Conservation (phyloP, 2,888 invertebrate genomes). For the Steinernema hermaphroditum region DNA sequence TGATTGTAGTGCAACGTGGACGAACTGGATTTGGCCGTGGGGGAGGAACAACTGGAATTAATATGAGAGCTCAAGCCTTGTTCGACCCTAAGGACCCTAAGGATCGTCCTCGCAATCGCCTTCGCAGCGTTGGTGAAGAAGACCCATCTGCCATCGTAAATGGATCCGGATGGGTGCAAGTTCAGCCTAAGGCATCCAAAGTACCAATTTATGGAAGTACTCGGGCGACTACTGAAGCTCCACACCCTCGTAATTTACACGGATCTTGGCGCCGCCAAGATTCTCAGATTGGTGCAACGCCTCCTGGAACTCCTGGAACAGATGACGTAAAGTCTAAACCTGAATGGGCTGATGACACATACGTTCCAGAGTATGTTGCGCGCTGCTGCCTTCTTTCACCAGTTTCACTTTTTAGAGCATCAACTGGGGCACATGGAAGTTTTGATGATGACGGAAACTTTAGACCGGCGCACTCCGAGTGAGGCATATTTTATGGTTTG, state of each 20-base stretch:
- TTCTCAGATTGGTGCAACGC: neutral
- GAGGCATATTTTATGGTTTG: too few species aligned
- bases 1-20: constrained; percentile 35
- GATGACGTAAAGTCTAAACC: neutral
- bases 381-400: neutral
- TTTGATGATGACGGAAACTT: constrained; percentile 20
- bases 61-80: constrained; percentile 55
- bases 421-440: neutral
- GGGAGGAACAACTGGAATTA: constrained; percentile 46
- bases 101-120: constrained; percentile 48
- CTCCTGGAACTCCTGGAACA: neutral
- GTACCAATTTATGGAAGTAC: too few species aligned
- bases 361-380: neutral
- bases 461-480: neutral
- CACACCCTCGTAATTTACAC: neutral
- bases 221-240: too few species aligned
- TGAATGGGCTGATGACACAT: neutral
- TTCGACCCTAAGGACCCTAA: constrained; percentile 47
- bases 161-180: constrained; percentile 9
- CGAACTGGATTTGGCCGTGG: constrained; percentile 45
- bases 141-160: neutral
- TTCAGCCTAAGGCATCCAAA: too few species aligned
- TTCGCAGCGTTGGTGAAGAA: constrained; percentile 44
- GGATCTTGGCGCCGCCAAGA: constrained; percentile 1
- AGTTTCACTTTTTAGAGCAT: neutral